phyloP scores from a whole-genome alignment of 2,113 vertebrate genomes.

The Equus quagga region DNA sequence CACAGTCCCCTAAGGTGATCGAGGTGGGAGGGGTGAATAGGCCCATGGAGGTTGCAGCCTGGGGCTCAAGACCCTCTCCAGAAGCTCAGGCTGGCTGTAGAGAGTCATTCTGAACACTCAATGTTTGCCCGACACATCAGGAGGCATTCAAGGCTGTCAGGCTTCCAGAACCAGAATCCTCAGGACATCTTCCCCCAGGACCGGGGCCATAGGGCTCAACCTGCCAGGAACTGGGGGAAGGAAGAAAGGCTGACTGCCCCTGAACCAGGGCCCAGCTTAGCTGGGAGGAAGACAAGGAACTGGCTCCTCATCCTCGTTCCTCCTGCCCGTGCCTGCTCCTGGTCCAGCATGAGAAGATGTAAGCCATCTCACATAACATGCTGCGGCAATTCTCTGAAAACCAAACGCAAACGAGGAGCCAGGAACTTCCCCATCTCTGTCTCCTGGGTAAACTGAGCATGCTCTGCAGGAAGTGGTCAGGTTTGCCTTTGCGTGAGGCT shows the following conservation, averaged over 20 bases:
- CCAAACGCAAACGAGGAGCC: background rate
- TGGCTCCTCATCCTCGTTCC: too few species aligned
- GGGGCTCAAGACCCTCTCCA: background rate
- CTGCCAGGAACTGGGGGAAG: too few species aligned
- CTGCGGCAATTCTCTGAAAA: background rate
- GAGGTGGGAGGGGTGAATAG: background rate
- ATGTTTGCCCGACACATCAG: fast-evolving
- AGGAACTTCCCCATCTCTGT: background rate
- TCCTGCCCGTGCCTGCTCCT: background rate
- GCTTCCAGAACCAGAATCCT: background rate
- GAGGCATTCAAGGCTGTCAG: background rate
- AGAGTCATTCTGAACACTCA: background rate
- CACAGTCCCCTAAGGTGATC: background rate
- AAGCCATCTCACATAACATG: background rate
- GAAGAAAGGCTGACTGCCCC: background rate
- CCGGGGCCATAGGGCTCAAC: background rate
- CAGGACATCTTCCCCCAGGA: background rate
- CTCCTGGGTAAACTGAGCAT: background rate
- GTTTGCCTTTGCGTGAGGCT: background rate
- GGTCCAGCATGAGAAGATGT: background rate
- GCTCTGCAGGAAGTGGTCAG: background rate
- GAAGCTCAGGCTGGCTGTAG: background rate
- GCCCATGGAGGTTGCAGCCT: fast-evolving
- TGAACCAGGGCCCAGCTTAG: background rate
- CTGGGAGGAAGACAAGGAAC: background rate